Conservation (phyloP, 2,113 vertebrate species). For the Chionodraco myersi region DNA sequence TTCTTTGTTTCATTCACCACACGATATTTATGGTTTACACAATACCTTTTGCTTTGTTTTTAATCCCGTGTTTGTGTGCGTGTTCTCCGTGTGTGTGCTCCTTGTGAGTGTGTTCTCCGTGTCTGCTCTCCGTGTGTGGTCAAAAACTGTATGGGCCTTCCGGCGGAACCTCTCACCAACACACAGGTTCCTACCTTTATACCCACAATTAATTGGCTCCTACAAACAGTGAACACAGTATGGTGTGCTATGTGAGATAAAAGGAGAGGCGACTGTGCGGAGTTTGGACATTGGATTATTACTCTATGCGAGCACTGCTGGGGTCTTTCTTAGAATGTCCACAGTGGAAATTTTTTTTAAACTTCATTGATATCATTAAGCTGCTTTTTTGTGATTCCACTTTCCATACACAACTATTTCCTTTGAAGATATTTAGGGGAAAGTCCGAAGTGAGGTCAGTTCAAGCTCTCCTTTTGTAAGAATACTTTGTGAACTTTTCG, state of each 20-base stretch:
- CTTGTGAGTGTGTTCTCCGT: too few relatives aligned
- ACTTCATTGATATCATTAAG: constrained; percentile 4
- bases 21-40: too few relatives aligned
- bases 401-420: background rate
- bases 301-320: constrained; percentile 26
- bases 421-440: background rate
- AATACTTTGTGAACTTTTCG: background rate
- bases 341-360: constrained; percentile 17
- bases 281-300: constrained; percentile 47
- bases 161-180: too few relatives aligned
- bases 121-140: too few relatives aligned
- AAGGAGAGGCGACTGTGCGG: constrained; percentile 36
- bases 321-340: constrained; percentile 21
- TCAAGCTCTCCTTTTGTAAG: constrained; percentile 6
- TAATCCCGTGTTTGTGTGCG: too few relatives aligned
- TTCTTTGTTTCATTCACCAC: too few relatives aligned
- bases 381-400: background rate
- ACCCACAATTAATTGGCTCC: too few relatives aligned
- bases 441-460: constrained; percentile 12
- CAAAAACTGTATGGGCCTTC: too few relatives aligned
- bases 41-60: too few relatives aligned
- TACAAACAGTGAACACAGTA: constrained; percentile 20
- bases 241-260: constrained; percentile 34
- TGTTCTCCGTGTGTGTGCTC: too few relatives aligned
- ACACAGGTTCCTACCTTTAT: too few relatives aligned